Conservation (phyloP, 2,888 invertebrate genomes). For the Isoperla grammatica region DNA sequence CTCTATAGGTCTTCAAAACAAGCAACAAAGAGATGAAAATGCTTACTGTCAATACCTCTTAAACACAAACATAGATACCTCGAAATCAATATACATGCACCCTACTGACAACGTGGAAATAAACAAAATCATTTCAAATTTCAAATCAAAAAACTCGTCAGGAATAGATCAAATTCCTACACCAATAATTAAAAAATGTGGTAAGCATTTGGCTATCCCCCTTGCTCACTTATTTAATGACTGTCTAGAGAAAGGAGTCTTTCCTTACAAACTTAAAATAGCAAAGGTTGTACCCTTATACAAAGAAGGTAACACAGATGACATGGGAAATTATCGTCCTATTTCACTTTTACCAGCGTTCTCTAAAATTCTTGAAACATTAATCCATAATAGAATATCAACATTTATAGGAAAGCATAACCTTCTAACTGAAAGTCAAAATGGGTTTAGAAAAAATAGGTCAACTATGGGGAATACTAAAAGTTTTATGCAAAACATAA, state of each 20-base stretch:
- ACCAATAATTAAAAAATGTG: background rate
- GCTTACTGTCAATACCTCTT: too few species aligned
- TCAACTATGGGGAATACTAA: too few species aligned
- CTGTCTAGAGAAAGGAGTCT: conserved; percentile 13
- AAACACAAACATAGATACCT: too few species aligned
- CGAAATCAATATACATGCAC: too few species aligned
- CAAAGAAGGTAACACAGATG: conserved; percentile 13
- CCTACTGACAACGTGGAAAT: background rate
- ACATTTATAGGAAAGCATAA: background rate
- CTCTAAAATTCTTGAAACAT: conserved; percentile 22
- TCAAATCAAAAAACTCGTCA: background rate
- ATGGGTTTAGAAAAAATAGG: too few species aligned
- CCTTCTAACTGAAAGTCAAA: background rate
- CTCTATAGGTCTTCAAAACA: too few species aligned
- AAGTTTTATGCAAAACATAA: too few species aligned
- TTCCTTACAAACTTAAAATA: conserved; percentile 22
- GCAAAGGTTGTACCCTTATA: conserved; percentile 21
- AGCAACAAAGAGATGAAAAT: too few species aligned
- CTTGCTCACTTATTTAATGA: conserved; percentile 18
- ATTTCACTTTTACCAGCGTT: conserved; percentile 23
- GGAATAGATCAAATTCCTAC: background rate
- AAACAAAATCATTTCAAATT: background rate
- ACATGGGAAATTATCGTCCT: conserved; percentile 21
- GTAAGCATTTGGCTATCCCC: conserved; percentile 5
- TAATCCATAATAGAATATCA: conserved; percentile 1